Evolutionary conservation across 2,888 invertebrate species (phyloP), one percentile per base, ranked within the genome.

Genomic region (Alitta virens): DNA sequence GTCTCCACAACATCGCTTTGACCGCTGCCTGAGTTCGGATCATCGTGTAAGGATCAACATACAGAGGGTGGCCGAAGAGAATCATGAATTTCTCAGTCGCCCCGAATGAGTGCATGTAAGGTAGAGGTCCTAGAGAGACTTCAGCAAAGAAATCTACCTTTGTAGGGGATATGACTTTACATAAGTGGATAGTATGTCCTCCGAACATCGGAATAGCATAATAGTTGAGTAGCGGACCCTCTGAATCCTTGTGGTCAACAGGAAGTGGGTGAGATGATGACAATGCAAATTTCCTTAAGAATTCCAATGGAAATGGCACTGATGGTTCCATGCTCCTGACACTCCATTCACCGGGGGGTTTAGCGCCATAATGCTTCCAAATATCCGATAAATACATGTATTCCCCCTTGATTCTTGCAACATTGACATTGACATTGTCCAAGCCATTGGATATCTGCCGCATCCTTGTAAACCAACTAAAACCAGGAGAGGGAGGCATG

Each of bases 71-170:
- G 16, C 73, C 75, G 60, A 77, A 74, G 9, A 78, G 62, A 50
- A 78, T 69, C 18, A 70, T 76, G 59, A 74, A 75, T 43, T 74
- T 69, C 49, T 65, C 26, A 0, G 78, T 77, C 1, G 74, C 71
- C 1, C 75, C 74, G 65, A 78, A 78, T 0, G 77, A 77, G 63
- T 78, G 78, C 77, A 78, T 78, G 66, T 78, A 78, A 0, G 77
- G 76, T 5, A 76, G 70, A 14, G 65, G 5, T 33, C 33, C 33
- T 3, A 33, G 33, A 33, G 33, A 33, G 12, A 33, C 33, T 33
- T 33, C 33, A 12, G 5, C 33, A 33, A 33, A 33, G 33, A 33
- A 33, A 7, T 33, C 33, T 12, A 5, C 12, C 33, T 33, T 33
- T 3, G 33, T 33, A 7, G 33, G 33, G 33, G 33, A 33, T 7